These are phyloP conservation scores for Margarornis squamiger DNA, from an alignment of 2,797 vertebrate genomes.

Conservation along the genomic window DNA sequence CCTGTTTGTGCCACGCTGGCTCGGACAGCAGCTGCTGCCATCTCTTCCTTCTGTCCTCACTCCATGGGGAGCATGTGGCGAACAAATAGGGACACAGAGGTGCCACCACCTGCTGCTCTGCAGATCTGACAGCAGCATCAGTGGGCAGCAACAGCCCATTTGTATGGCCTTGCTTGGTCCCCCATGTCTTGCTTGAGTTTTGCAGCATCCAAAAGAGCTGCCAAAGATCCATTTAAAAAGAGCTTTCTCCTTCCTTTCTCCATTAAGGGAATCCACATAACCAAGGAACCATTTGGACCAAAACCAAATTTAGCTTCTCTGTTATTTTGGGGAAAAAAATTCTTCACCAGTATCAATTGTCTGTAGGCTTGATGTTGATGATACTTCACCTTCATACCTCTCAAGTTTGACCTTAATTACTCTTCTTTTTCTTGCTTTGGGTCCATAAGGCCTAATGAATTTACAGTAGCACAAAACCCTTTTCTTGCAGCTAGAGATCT, in stretches of 20 bases:
- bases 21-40: rapidly evolving
- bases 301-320: not conserved
- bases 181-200: rapidly evolving
- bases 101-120: not conserved
- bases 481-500: not conserved
- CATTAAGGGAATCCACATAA: not conserved
- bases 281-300: no score
- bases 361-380: not conserved
- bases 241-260: not conserved
- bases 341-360: rapidly evolving
- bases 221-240: not conserved
- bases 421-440: not conserved
- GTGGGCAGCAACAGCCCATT: not conserved
- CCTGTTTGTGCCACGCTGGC: rapidly evolving
- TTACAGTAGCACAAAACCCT: not conserved
- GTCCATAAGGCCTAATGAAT: not conserved
- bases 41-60: not conserved
- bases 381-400: not conserved
- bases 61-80: rapidly evolving
- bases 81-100: rapidly evolving
- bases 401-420: not conserved
- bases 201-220: not conserved
- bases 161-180: no score
- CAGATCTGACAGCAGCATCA: not conserved
- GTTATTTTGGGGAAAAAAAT: not conserved